Conservation (phyloP, 2,888 invertebrate species). For the Tipula helvola region DNA sequence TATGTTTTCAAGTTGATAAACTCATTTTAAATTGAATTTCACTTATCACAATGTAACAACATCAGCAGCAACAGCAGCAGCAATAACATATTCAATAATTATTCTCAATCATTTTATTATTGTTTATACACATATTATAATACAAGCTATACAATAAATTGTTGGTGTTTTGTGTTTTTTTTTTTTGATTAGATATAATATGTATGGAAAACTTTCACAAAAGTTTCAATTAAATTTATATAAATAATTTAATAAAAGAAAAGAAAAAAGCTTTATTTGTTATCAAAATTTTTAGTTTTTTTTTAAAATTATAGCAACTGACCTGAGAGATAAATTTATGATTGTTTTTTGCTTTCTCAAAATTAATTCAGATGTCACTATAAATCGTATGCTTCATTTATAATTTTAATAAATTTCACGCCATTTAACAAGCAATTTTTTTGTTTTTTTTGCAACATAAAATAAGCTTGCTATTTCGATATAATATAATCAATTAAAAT, state of each 20-base stretch:
- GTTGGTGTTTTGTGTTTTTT: background rate
- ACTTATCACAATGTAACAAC: background rate
- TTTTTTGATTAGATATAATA: background rate
- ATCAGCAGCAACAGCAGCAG: background rate
- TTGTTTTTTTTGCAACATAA: background rate
- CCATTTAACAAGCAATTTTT: background rate
- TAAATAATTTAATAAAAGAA: background rate
- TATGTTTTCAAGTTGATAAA: background rate
- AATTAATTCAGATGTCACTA: background rate
- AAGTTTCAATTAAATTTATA: background rate
- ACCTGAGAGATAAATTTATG: background rate
- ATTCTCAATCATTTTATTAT: background rate
- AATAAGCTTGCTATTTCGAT: background rate
- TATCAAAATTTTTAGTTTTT: background rate
- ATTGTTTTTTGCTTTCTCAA: background rate
- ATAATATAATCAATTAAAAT: background rate
- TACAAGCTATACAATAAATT: background rate
- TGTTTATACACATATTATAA: background rate
- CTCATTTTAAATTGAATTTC: background rate
- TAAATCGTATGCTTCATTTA: background rate
- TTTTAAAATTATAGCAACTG: background rate
- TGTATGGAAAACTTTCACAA: background rate
- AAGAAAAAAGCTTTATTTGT: background rate
- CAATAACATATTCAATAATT: background rate
- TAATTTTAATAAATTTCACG: background rate